phyloP scores from a whole-genome alignment of 23 tunicate genomes.

The Botrylloides violaceus region DNA sequence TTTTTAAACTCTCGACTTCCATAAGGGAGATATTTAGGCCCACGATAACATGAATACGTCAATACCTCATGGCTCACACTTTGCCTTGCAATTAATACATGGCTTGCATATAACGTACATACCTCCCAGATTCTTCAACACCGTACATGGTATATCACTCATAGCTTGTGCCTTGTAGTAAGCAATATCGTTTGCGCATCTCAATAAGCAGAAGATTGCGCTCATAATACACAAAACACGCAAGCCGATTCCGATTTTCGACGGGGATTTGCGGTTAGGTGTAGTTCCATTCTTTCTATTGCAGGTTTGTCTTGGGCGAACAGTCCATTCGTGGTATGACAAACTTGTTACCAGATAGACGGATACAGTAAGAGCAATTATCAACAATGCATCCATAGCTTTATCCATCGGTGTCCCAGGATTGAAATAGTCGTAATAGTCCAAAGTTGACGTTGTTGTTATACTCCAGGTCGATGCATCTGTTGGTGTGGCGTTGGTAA shows the following conservation, averaged over 20 bases:
- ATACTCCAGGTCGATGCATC: not conserved
- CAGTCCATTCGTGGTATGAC: conserved; percentile 14
- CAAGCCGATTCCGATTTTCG: conserved; percentile 8
- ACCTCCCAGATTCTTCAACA: conserved; percentile 23
- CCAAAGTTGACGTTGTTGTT: not conserved
- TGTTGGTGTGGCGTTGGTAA: too few species aligned
- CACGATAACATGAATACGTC: too few species aligned
- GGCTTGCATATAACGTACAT: too few species aligned
- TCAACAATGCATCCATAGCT: conserved; percentile 14
- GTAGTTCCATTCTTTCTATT: not conserved
- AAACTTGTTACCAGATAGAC: not conserved
- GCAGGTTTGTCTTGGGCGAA: not conserved
- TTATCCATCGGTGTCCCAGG: conserved; percentile 24
- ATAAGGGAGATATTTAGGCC: too few species aligned
- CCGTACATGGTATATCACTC: conserved; percentile 18
- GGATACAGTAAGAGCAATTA: not conserved
- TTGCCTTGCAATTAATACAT: too few species aligned
- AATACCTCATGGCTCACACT: too few species aligned
- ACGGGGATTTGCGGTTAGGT: not conserved
- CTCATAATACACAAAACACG: conserved; percentile 8
- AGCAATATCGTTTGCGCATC: conserved; percentile 11
- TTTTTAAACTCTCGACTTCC: too few species aligned
- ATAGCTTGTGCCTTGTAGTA: conserved; percentile 3
- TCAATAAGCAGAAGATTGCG: conserved; percentile 18
- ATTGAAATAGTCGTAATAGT: conserved; percentile 12